A percentile compares a stretch with the other conserved stretches of the same genome.
Conservation (phyloP, 2,113 vertebrate species). For the Petrocephalus microphthalmus region DNA sequence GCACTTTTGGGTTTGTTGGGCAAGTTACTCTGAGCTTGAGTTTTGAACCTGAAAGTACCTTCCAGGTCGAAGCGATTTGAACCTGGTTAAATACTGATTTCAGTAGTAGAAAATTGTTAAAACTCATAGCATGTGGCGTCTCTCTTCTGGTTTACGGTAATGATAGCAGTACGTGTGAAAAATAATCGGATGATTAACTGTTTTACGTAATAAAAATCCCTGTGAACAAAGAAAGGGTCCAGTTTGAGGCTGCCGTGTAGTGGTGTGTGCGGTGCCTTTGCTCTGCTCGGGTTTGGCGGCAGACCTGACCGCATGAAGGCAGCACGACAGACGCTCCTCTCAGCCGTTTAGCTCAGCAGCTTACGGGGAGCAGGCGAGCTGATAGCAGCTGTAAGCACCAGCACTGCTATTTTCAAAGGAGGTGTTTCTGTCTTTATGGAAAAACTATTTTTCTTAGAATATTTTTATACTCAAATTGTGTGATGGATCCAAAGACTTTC, state of each 20-base stretch:
- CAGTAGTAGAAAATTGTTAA: not conserved
- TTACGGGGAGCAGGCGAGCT: not conserved
- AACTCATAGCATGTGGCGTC: not conserved
- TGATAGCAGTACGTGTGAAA: not conserved
- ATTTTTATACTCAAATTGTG: conserved; percentile 1
- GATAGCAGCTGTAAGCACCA: not conserved
- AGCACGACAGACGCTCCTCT: not conserved
- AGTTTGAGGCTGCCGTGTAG: not conserved
- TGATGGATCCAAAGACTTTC: conserved; percentile 15
- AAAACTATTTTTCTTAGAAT: conserved; percentile 5
- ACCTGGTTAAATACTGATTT: not conserved
- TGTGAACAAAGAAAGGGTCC: not conserved
- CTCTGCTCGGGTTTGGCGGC: not conserved
- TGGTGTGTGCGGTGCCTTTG: not conserved
- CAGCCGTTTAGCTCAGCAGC: not conserved
- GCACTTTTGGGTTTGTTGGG: conserved; percentile 1
- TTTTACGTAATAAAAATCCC: not conserved
- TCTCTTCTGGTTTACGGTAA: not conserved
- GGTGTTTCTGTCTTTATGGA: conserved; percentile 1
- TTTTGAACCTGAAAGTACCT: not conserved
- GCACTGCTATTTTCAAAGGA: not conserved
- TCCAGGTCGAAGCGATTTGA: not conserved
- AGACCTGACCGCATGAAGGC: not conserved
- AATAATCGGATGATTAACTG: not conserved
- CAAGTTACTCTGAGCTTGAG: not conserved